phyloP scores from a whole-genome alignment of 1,140 invertebrate species.

The Achatina immaculata region DNA sequence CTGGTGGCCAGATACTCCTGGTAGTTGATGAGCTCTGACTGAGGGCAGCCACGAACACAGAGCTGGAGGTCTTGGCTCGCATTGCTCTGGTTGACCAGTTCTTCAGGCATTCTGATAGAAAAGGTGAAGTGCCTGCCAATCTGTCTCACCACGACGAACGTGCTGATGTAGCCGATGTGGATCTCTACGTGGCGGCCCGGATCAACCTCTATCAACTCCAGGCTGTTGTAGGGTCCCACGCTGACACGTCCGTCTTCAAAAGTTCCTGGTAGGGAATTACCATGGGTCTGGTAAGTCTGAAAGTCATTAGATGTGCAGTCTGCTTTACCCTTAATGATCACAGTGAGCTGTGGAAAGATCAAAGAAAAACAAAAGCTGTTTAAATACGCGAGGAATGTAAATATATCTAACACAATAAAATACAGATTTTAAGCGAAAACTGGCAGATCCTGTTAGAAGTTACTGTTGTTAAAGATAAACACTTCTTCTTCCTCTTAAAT shows the following conservation, averaged over 20 bases:
- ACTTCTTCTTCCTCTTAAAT: no score
- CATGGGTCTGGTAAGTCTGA: constrained; percentile 73
- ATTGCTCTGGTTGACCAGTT: constrained; percentile 63
- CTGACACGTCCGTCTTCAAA: constrained; percentile 62
- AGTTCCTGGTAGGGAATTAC: constrained; percentile 64
- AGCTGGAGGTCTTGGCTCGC: constrained; percentile 71
- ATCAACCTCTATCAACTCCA: constrained; percentile 54
- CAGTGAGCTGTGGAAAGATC: constrained; percentile 72
- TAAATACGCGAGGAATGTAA: no score
- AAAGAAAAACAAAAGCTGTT: neutral
- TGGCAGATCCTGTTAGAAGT: no score
- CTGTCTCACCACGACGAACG: constrained; percentile 73
- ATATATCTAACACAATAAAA: no score
- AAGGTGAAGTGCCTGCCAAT: constrained; percentile 74
- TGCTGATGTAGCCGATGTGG: constrained; percentile 72
- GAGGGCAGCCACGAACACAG: constrained; percentile 74
- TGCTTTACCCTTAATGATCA: constrained; percentile 73
- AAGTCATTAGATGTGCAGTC: constrained; percentile 72
- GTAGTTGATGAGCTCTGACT: constrained; percentile 71
- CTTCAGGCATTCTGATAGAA: constrained; percentile 73
- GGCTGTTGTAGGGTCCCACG: constrained; percentile 58
- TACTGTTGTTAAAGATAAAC: no score
- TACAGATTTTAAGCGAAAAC: no score
- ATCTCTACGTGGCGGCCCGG: constrained; percentile 73
- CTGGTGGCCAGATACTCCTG: constrained; percentile 56